Evolutionary conservation across 2,888 invertebrate species (phyloP).

Genomic region (Thelaira solivaga): DNA sequence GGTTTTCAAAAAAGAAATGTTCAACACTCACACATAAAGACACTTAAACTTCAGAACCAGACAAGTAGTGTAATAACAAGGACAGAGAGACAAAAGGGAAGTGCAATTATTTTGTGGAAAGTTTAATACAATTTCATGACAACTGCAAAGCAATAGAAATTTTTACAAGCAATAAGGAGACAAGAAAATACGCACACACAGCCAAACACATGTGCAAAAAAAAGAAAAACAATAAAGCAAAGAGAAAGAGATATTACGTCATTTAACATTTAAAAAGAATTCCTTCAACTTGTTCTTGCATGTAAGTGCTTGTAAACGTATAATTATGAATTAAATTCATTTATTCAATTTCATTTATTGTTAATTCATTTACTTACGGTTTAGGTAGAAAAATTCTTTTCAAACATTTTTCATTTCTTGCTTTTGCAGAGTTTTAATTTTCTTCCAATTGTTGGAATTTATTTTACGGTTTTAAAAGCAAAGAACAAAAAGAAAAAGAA

Average conservation of each 20-base stretch:
- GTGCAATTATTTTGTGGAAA: constrained; percentile 27
- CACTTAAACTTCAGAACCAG: constrained; percentile 16
- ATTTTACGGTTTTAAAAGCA: neutral
- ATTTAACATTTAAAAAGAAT: neutral
- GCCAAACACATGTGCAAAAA: neutral
- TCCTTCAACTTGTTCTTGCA: neutral
- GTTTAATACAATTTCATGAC: constrained; percentile 27
- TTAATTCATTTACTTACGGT: neutral
- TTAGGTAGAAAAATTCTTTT: no score
- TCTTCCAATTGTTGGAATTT: constrained; percentile 6
- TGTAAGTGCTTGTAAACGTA: neutral
- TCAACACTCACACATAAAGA: neutral
- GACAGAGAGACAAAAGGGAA: neutral
- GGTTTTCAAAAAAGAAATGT: constrained; percentile 8
- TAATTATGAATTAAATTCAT: constrained; percentile 31
- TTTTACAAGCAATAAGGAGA: neutral
- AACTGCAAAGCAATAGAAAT: constrained; percentile 12
- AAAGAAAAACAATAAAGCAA: no score
- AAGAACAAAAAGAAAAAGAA: neutral
- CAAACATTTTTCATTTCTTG: constrained; percentile 36
- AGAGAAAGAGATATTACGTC: neutral
- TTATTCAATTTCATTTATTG: constrained; percentile 24
- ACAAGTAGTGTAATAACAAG: neutral
- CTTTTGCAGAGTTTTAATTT: neutral
- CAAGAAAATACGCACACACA: neutral